phyloP scores from a whole-genome alignment of 2,113 vertebrate genomes.

The Lamprotornis superbus region DNA sequence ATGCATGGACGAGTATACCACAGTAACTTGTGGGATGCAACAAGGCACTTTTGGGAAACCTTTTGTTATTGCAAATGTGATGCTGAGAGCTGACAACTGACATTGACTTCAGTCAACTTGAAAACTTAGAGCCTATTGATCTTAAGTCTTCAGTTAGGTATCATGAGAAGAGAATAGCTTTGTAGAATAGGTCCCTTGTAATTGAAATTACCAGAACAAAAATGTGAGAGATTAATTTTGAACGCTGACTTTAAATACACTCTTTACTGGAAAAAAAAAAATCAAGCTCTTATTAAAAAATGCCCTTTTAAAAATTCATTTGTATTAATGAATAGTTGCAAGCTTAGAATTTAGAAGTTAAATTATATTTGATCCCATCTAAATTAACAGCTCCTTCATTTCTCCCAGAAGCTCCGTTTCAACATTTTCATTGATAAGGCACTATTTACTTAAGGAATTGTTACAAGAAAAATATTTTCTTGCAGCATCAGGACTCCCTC shows the following conservation, averaged over 20 bases:
- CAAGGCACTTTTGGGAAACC: not conserved
- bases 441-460: not conserved
- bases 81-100: not conserved
- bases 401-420: not conserved
- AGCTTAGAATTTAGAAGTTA: not conserved
- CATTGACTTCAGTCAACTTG: not conserved
- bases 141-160: not conserved
- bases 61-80: not conserved
- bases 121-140: not conserved
- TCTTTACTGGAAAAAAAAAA: not conserved
- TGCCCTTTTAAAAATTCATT: not conserved
- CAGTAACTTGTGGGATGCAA: not conserved
- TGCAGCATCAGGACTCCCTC: conserved; percentile 68
- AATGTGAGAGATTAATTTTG: not conserved
- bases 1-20: not conserved
- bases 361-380: not conserved
- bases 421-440: not conserved
- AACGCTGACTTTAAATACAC: conserved; percentile 32
- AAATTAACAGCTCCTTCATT: not conserved
- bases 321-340: not conserved
- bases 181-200: not conserved
- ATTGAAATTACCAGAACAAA: not conserved
- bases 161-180: not conserved
- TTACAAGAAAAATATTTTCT: not conserved
- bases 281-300: not conserved